These are phyloP conservation scores for Megastigmus dorsalis DNA, from an alignment of 2,888 invertebrate genomes.

Conservation along the genomic window DNA sequence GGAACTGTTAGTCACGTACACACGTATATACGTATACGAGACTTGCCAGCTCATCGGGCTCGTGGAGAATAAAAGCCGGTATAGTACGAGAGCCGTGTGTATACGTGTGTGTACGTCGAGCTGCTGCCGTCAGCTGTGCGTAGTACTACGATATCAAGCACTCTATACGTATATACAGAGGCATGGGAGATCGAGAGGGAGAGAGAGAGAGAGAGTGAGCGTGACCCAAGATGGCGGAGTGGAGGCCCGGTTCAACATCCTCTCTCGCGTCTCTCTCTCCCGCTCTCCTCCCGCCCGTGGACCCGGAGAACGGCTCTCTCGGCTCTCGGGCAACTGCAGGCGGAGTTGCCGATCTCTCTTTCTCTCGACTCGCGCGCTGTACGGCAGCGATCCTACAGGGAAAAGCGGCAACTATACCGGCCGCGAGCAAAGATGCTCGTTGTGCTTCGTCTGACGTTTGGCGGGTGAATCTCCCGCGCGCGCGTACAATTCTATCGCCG, in stretches of 20 bases:
- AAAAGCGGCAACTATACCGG: constrained; percentile 39
- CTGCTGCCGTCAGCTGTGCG: constrained; percentile 25
- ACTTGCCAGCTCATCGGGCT: constrained; percentile 21
- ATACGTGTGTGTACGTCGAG: not conserved
- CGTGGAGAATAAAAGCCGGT: no score
- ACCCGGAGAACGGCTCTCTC: constrained; percentile 43
- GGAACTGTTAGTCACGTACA: not conserved
- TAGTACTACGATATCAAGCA: constrained; percentile 39
- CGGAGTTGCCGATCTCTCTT: no score
- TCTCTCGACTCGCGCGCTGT: constrained; percentile 65
- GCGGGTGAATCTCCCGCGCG: constrained; percentile 62
- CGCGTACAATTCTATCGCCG: not conserved
- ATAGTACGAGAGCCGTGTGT: no score
- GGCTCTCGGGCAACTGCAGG: no score
- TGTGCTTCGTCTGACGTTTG: constrained; percentile 48
- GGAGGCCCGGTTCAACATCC: constrained; percentile 73
- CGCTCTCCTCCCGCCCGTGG: no score
- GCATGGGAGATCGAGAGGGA: no score
- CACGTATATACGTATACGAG: not conserved
- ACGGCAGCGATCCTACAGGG: constrained; percentile 63
- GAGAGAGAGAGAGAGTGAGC: no score
- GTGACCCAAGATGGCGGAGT: constrained; percentile 68
- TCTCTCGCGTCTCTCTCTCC: constrained; percentile 70
- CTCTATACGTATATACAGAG: constrained; percentile 68
- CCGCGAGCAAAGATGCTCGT: not conserved